These are phyloP conservation scores for Hirundo rustica DNA, from an alignment of 2,797 vertebrate species.

Conservation along the genomic window DNA sequence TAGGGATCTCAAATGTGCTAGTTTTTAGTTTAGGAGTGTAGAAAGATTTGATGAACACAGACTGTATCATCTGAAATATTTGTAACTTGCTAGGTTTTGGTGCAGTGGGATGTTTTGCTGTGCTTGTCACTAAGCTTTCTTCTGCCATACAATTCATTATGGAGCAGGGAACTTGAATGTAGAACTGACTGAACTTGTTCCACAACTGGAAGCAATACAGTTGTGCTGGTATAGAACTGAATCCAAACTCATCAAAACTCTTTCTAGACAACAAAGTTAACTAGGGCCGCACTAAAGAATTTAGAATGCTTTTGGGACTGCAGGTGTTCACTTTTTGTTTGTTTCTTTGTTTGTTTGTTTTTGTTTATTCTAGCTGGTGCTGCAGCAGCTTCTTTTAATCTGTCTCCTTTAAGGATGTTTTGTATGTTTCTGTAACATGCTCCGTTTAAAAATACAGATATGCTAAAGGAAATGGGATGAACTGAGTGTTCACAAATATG, in stretches of 20 bases:
- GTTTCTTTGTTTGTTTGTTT: not conserved
- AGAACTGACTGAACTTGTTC: not conserved
- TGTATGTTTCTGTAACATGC: not conserved
- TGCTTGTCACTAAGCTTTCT: not conserved
- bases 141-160: not conserved
- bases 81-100: not conserved
- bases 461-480: not conserved
- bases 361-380: not conserved
- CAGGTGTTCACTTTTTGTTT: not conserved
- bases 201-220: not conserved
- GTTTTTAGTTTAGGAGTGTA: not conserved
- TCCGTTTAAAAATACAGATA: not conserved
- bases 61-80: not conserved
- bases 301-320: not conserved
- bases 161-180: not conserved
- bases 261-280: not conserved
- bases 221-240: not conserved
- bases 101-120: not conserved
- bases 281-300: not conserved
- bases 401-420: not conserved
- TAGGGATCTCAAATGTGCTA: not conserved
- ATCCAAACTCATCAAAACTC: not conserved
- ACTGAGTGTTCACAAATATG: not conserved
- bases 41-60: not conserved
- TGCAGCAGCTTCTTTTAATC: not conserved